Evolutionary conservation across 2,888 invertebrate species (phyloP), one percentile per base, ranked within the genome.

Genomic region (Eristalis pertinax): DNA sequence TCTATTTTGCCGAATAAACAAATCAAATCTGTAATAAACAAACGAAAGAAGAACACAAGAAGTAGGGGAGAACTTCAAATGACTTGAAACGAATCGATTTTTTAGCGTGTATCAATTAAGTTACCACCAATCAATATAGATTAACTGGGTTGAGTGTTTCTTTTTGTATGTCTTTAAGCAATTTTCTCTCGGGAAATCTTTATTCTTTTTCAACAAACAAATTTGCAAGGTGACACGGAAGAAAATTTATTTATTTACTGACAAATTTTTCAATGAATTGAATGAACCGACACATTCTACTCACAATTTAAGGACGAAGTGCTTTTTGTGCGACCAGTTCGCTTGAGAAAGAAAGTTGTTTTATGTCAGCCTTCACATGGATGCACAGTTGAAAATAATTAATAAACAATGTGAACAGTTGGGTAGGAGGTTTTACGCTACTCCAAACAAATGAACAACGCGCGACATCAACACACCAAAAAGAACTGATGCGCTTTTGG

Each of bases 51-150:
- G 22, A 67, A 41, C 56, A 58, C 19, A 50, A 63, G 67, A 22
- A 43, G 11, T 19, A 56, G 41, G 58, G 50, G 63, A 80, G 60
- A 60, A 69, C 26, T 56, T 72, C 24, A 65, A 73, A 65, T 76
- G 80, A 76, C 58, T 69, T n/a, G n/a, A n/a, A 29, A 19, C 19
- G 3, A 78, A 86, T 86, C 86, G 86, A 86, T 86, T 86, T 82
- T 70, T 24, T 43, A 10, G 43, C 19, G 35, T 32, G 26, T 7
- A 73, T 32, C 67, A 70, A 68, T 67, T 41, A 77, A 64, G 72
- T 82, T 75, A 86, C 75, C 86, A 73, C 60, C 56, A 75, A 76
- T 79, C 74, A 67, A 87, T 76, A 22, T 13, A 38, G 38, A 68
- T 63, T 22, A 38, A 32, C 5, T 43, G 15, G 41, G 64, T 32